These are phyloP conservation scores for Pipistrellus kuhlii DNA, from an alignment of 2,797 vertebrate species.

Conservation along the genomic window DNA sequence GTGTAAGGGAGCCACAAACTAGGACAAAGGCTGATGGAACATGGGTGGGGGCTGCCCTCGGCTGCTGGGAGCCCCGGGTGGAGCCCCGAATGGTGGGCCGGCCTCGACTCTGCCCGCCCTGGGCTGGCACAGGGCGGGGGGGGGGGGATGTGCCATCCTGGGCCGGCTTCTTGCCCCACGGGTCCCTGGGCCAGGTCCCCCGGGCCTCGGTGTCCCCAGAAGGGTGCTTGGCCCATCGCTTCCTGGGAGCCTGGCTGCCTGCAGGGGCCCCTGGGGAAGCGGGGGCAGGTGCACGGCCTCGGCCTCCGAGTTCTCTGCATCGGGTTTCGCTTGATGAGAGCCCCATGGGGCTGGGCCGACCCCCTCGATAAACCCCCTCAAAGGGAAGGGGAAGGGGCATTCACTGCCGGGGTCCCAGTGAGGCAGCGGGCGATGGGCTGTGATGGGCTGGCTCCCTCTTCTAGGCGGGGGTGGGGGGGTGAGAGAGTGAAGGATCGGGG, in stretches of 20 bases:
- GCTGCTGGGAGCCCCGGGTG: neutral
- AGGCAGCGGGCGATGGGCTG: accelerated
- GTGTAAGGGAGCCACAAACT: neutral
- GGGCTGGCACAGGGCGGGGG: neutral
- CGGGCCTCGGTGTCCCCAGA: neutral
- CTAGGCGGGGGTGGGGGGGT: neutral
- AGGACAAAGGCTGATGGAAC: neutral
- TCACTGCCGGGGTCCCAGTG: neutral
- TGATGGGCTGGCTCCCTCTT: neutral
- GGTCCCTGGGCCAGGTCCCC: neutral
- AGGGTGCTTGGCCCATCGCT: accelerated
- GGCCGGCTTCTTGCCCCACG: neutral
- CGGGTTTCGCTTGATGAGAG: neutral
- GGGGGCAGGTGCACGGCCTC: accelerated
- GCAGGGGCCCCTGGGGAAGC: neutral
- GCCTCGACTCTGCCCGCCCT: neutral
- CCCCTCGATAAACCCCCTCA: neutral
- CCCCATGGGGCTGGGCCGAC: neutral
- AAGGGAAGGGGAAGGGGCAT: neutral
- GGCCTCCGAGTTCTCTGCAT: neutral
- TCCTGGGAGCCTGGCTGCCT: neutral
- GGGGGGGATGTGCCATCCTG: neutral
- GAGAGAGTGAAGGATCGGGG: neutral
- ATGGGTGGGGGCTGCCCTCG: neutral
- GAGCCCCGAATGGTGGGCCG: neutral